phyloP scores from a whole-genome alignment of 2,888 invertebrate genomes.

The Caenorhabditis sp. region DNA sequence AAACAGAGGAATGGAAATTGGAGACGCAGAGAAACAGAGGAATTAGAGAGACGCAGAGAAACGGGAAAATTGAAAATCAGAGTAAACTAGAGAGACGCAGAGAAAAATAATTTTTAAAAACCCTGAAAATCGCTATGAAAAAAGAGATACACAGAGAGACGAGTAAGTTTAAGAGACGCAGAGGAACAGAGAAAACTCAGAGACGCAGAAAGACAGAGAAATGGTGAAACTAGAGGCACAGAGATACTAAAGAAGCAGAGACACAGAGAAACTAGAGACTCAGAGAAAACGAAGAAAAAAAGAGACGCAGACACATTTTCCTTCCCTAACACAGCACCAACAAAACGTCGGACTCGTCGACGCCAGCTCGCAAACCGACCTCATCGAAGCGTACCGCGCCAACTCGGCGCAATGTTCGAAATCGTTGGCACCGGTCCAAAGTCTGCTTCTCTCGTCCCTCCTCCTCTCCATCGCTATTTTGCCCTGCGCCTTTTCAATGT shows the following conservation, averaged over 20 bases:
- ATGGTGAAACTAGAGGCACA: too few species aligned
- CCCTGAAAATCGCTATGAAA: slow-evolving; percentile 10
- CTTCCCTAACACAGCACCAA: slow-evolving; percentile 15
- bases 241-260: too few species aligned
- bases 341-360: slow-evolving; percentile 1
- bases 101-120: too few species aligned
- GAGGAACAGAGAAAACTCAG: too few species aligned
- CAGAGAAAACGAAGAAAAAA: too few species aligned
- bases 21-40: too few species aligned
- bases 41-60: slow-evolving; percentile 17
- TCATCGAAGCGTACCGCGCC: slow-evolving; percentile 24
- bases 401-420: slow-evolving; percentile 33
- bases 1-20: too few species aligned
- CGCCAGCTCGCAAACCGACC: neutral
- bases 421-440: slow-evolving; percentile 38
- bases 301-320: too few species aligned
- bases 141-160: slow-evolving; percentile 5
- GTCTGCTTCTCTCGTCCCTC: slow-evolving; percentile 39
- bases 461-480: slow-evolving; percentile 37
- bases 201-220: slow-evolving; percentile 8
- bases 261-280: too few species aligned
- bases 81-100: too few species aligned
- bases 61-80: too few species aligned
- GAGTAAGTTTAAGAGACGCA: too few species aligned
- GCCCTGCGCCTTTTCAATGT: slow-evolving; percentile 40